These are phyloP conservation scores for Tachyglossus aculeatus DNA, from an alignment of 2,797 vertebrate genomes.

Conservation along the genomic window DNA sequence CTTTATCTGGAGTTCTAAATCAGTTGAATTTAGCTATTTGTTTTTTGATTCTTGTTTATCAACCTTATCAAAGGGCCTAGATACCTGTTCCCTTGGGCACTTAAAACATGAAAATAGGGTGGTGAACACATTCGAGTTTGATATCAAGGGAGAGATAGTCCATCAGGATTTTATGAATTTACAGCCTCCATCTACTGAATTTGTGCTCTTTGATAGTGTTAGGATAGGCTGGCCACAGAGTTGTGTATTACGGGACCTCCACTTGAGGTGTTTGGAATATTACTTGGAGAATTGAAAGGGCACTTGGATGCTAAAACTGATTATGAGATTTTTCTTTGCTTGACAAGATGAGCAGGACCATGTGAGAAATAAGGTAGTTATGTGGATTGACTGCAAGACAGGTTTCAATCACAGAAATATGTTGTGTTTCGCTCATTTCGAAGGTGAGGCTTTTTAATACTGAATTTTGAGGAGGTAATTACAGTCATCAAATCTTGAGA, in stretches of 20 bases:
- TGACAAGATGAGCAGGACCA: slow-evolving; percentile 76
- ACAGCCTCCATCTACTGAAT: slow-evolving; percentile 43
- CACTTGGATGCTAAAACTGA: slow-evolving; percentile 76
- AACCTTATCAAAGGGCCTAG: slow-evolving; percentile 2
- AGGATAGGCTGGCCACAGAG: slow-evolving; percentile 56
- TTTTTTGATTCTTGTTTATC: not conserved
- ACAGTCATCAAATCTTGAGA: slow-evolving; percentile 45
- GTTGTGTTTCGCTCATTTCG: slow-evolving; percentile 58
- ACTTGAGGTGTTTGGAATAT: slow-evolving; percentile 73
- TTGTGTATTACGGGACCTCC: slow-evolving; percentile 49
- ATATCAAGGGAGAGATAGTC: slow-evolving; percentile 25
- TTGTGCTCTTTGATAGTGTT: slow-evolving; percentile 56
- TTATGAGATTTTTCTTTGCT: slow-evolving; percentile 80
- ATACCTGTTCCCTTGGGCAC: slow-evolving; percentile 32
- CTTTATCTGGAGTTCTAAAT: slow-evolving; percentile 1
- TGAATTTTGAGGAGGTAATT: slow-evolving; percentile 62
- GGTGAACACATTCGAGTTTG: slow-evolving; percentile 59
- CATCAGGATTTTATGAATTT: slow-evolving; percentile 69
- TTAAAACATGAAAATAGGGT: slow-evolving; percentile 19
- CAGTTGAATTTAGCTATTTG: slow-evolving; percentile 50
- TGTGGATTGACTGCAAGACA: slow-evolving; percentile 56
- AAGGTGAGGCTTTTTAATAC: slow-evolving; percentile 40
- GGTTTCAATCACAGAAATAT: slow-evolving; percentile 58
- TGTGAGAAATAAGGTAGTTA: slow-evolving; percentile 63
- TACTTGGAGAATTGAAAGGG: slow-evolving; percentile 76